A percentile compares a stretch with the other conserved stretches of the same genome.
Conservation (phyloP, 2,888 invertebrate species). For the Ornithoptera priamus region DNA sequence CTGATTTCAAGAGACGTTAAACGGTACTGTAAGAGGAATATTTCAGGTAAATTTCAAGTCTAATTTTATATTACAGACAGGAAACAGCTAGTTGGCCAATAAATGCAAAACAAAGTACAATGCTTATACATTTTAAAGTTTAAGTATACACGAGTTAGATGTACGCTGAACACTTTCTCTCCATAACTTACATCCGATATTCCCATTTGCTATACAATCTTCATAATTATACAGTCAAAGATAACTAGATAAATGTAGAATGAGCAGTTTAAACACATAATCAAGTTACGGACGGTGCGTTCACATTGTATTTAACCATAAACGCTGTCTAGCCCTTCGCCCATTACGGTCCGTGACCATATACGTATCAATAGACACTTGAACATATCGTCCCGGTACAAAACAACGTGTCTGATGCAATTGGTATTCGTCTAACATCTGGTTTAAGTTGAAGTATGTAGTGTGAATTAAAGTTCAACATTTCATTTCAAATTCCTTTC, state of each 20-base stretch:
- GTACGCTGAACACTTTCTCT: conserved; percentile 13
- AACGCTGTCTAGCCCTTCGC: conserved; percentile 36
- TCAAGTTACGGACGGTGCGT: conserved; percentile 9
- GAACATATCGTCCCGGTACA: conserved; percentile 20
- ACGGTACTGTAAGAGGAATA: too few relatives aligned
- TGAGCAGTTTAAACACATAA: conserved; percentile 17
- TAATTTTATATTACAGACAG: too few relatives aligned
- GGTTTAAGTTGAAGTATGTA: conserved; percentile 19
- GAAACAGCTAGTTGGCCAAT: not conserved
- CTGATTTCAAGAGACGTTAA: too few relatives aligned
- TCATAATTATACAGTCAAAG: conserved; percentile 22
- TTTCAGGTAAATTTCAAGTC: too few relatives aligned
- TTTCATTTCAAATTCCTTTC: conserved; percentile 15
- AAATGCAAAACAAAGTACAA: not conserved
- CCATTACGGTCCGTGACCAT: conserved; percentile 22
- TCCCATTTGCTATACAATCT: conserved; percentile 5
- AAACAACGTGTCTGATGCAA: conserved; percentile 24
- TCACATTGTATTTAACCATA: conserved; percentile 30
- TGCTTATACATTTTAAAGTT: not conserved
- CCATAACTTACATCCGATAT: not conserved
- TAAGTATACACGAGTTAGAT: not conserved
- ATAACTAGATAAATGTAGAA: conserved; percentile 18
- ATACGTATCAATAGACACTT: conserved; percentile 28
- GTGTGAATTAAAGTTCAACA: conserved; percentile 17
- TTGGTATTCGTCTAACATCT: conserved; percentile 24